Percentiles rank a stretch among this genome's conserved stretches.
Conservation (phyloP, 2,113 vertebrate genomes). For the Noctilio leporinus region DNA sequence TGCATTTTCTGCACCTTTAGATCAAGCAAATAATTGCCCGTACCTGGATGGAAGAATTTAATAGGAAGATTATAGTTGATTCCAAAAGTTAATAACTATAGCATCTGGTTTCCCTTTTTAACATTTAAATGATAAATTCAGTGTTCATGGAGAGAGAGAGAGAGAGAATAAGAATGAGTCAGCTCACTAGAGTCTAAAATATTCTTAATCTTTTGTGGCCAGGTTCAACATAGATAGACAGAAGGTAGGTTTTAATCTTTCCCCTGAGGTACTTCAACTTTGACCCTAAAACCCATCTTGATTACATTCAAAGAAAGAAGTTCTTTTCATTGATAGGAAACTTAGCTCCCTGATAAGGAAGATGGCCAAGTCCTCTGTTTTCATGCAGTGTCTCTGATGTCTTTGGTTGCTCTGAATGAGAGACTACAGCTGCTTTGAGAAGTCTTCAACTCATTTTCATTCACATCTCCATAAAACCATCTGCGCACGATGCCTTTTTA, state of each 20-base stretch:
- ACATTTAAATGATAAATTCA: conserved; percentile 76
- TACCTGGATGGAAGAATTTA: conserved; percentile 85
- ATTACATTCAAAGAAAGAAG: conserved; percentile 66
- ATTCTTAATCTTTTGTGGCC: conserved; percentile 65
- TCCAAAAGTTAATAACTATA: conserved; percentile 86
- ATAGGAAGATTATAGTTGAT: conserved; percentile 84
- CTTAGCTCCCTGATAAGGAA: conserved; percentile 52
- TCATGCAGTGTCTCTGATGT: conserved; percentile 60
- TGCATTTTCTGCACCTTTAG: conserved; percentile 83
- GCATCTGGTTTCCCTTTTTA: conserved; percentile 85
- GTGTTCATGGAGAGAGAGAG: conserved; percentile 48
- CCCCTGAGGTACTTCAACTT: conserved; percentile 63
- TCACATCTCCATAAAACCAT: conserved; percentile 65
- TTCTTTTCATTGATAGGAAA: conserved; percentile 38
- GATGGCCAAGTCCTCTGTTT: conserved; percentile 59
- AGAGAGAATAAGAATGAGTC: conserved; percentile 57
- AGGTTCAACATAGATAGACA: conserved; percentile 71
- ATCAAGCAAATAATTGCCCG: conserved; percentile 84
- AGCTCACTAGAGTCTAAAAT: conserved; percentile 66
- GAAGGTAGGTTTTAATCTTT: conserved; percentile 70
- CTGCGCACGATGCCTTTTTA: conserved; percentile 64
- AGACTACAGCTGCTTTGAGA: conserved; percentile 73
- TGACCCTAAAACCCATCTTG: conserved; percentile 70
- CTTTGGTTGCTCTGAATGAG: conserved; percentile 53
- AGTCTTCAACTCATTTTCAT: conserved; percentile 68